These are phyloP conservation scores for Aegotheles bennettii DNA, from an alignment of 2,113 vertebrate genomes.

Conservation along the genomic window DNA sequence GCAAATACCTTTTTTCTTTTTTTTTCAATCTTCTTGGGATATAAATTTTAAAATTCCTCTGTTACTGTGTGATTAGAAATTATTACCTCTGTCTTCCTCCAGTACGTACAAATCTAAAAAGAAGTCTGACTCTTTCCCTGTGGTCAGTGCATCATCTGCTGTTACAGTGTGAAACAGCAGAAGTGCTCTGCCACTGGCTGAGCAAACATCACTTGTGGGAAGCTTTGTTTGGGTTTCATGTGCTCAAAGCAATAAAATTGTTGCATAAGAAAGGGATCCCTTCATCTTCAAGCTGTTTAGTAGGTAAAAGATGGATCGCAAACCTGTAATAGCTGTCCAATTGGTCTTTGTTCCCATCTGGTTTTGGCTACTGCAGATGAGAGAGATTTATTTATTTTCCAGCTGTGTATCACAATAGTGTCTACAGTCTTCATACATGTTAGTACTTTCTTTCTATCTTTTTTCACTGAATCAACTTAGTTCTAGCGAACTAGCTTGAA, in stretches of 20 bases:
- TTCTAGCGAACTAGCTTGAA: not conserved
- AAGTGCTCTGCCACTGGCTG: not conserved
- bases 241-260: not conserved
- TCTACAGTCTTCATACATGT: not conserved
- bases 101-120: not conserved
- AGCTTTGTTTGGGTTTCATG: not conserved
- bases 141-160: not conserved
- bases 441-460: not conserved
- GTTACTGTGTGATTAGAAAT: not conserved
- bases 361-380: not conserved
- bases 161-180: not conserved
- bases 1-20: conserved; percentile 42
- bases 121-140: conserved; percentile 1
- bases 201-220: not conserved
- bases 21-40: not conserved
- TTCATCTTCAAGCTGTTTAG: not conserved
- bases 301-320: not conserved
- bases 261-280: not conserved
- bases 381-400: no score
- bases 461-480: not conserved
- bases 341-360: not conserved
- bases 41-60: not conserved
- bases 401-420: not conserved
- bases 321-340: not conserved
- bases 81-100: not conserved